These are phyloP conservation scores for Scaptomyza tumidula DNA, from an alignment of 2,888 invertebrate genomes.

Conservation along the genomic window DNA sequence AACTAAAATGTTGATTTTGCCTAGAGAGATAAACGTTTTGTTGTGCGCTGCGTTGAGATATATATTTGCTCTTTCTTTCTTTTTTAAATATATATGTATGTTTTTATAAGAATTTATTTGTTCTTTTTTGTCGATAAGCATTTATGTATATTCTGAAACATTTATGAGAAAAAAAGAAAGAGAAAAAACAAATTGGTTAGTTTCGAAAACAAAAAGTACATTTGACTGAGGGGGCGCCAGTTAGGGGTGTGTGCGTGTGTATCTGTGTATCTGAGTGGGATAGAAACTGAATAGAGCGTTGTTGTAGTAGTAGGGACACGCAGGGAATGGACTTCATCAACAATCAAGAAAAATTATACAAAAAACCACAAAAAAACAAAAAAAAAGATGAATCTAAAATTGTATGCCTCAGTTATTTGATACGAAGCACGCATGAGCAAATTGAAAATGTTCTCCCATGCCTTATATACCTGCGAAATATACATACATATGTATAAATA, in stretches of 20 bases:
- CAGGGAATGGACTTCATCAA: conserved; percentile 30
- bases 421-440: conserved; percentile 61
- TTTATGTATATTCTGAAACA: conserved; percentile 78
- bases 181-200: conserved; percentile 74
- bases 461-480: conserved; percentile 56
- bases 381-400: conserved; percentile 43
- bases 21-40: conserved; percentile 46
- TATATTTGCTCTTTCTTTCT: conserved; percentile 28
- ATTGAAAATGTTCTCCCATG: conserved; percentile 48
- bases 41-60: conserved; percentile 48
- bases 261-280: conserved; percentile 31
- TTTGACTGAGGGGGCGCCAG: conserved; percentile 45
- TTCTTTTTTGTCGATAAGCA: conserved; percentile 63
- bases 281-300: conserved; percentile 33
- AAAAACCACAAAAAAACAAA: conserved; percentile 17
- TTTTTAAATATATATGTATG: conserved; percentile 36
- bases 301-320: conserved; percentile 19
- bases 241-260: conserved; percentile 26
- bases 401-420: conserved; percentile 71
- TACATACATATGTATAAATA: conserved; percentile 12
- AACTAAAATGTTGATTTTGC: conserved; percentile 49
- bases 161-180: conserved; percentile 71
- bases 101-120: conserved; percentile 18
- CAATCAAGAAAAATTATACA: conserved; percentile 11
- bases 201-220: conserved; percentile 60